Base-by-base conservation (phyloP, 1,140 invertebrate species). In the Bradynema listronoti region DNA sequence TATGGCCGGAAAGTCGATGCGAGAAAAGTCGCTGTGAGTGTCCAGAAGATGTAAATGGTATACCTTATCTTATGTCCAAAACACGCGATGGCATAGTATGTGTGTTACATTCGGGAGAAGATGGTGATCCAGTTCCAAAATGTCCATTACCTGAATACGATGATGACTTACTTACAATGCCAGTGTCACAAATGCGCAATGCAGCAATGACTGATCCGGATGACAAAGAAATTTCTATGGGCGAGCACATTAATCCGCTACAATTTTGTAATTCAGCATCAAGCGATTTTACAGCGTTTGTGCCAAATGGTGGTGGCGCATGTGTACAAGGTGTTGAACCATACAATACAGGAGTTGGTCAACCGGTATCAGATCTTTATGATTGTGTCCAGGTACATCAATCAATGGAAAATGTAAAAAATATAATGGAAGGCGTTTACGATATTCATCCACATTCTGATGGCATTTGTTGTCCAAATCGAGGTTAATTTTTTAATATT, bases 191-290 rank as follows among this genome's bases (percentile, higher is more conserved):
- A 50, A 60, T 75, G 22, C 56, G 72, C 24, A 75, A 75, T 50
- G 65, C 69, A 27, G 76, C 77, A 2, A 78, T 75, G 72, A 75
- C 72, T 25, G 69, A 75, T 58, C 71, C 75, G 16, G 72, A 75
- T 50, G 72, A 75, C 53, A 63, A 78, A 34, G 75, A 78, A 27
- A 63, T 78, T 42, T 72, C 56, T 24, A 77, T 75, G 76, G 72
- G 72, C 32, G 75, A 75, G 27, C 72, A 75, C 55, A 68, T 75
- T 52, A 75, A 75, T 56, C 75, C 75, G 3, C 61, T 75, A 5
- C 72, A 75, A 53, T 75, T 75, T 53, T 75, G 72, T 43, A 60
- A 55, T 32, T 67, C 72, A 9, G 34, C 49, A 24, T 60, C 63
- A 32, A 75, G 65, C 6, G 72, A 75, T 30, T 75, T 75, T 63